These are phyloP conservation scores for Electrona antarctica DNA, from an alignment of 2,113 vertebrate species.

Conservation along the genomic window DNA sequence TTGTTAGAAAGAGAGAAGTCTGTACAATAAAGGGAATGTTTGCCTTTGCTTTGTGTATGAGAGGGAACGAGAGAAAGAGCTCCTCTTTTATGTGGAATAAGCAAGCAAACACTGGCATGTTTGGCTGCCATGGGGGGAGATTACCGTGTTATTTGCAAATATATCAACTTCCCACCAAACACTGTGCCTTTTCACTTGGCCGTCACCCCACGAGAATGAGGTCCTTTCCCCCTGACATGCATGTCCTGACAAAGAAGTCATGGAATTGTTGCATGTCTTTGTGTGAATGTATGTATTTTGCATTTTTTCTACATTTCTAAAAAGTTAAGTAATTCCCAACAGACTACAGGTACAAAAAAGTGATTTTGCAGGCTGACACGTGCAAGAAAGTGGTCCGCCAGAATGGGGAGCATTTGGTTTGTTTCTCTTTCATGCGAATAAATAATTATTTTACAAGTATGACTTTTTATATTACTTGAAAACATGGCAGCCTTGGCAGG, in stretches of 20 bases:
- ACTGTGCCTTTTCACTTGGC: constrained; percentile 30
- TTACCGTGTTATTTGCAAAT: constrained; percentile 66
- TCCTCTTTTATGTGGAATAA: constrained; percentile 73
- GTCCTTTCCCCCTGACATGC: constrained; percentile 27
- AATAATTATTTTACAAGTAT: too few species aligned
- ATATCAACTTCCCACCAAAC: constrained; percentile 55
- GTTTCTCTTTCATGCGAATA: too few species aligned
- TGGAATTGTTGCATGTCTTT: constrained; percentile 21
- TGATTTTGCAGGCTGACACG: too few species aligned
- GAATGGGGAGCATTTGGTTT: background rate
- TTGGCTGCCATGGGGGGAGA: constrained; percentile 52
- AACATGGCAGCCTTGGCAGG: too few species aligned
- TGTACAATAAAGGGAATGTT: constrained; percentile 77
- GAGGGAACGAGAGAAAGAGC: constrained; percentile 51
- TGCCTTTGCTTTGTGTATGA: constrained; percentile 70
- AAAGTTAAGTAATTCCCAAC: too few species aligned
- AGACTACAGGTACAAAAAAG: too few species aligned
- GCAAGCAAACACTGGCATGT: constrained; percentile 71
- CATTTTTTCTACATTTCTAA: background rate
- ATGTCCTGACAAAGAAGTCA: constrained; percentile 8
- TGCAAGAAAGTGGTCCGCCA: too few species aligned
- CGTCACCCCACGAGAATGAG: constrained; percentile 37
- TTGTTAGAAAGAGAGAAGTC: constrained; percentile 44
- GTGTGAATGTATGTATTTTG: background rate
- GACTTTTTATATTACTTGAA: too few species aligned